These are phyloP conservation scores for Notamacropus eugenii DNA, from an alignment of 2,797 vertebrate species.

Conservation along the genomic window DNA sequence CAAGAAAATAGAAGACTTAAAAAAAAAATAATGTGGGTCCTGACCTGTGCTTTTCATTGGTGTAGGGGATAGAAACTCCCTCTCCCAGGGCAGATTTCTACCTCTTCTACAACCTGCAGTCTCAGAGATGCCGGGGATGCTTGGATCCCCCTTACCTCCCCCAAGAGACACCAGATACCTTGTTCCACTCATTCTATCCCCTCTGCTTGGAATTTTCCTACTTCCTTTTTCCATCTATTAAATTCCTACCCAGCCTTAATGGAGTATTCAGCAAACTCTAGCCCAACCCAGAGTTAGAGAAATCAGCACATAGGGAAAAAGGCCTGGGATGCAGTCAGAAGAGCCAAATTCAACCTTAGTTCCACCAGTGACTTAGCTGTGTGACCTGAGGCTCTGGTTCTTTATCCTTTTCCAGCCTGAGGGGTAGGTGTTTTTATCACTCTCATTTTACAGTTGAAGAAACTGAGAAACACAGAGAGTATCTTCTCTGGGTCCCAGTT, in stretches of 20 bases:
- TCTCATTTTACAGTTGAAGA: too few relatives aligned
- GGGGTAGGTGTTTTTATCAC: too few relatives aligned
- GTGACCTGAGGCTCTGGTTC: conserved; percentile 14
- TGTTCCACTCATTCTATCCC: not conserved
- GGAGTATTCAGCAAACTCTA: not conserved
- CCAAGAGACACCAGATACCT: not conserved
- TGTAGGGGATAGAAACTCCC: not conserved
- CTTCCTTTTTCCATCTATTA: not conserved
- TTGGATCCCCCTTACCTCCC: not conserved
- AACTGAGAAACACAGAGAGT: too few relatives aligned
- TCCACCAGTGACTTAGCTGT: not conserved
- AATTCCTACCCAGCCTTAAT: not conserved
- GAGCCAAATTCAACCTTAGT: not conserved
- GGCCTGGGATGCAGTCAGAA: not conserved
- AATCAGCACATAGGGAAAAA: not conserved
- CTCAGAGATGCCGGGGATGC: not conserved
- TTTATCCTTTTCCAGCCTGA: not conserved
- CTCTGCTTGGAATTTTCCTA: not conserved
- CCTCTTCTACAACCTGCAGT: not conserved
- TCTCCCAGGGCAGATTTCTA: not conserved
- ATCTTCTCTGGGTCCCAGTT: not conserved
- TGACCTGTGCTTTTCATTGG: not conserved
- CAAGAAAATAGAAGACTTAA: not conserved
- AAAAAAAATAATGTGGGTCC: not conserved
- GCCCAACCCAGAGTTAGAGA: not conserved